Conservation (phyloP, 2,113 vertebrate genomes). For the Choloepus hoffmanni region DNA sequence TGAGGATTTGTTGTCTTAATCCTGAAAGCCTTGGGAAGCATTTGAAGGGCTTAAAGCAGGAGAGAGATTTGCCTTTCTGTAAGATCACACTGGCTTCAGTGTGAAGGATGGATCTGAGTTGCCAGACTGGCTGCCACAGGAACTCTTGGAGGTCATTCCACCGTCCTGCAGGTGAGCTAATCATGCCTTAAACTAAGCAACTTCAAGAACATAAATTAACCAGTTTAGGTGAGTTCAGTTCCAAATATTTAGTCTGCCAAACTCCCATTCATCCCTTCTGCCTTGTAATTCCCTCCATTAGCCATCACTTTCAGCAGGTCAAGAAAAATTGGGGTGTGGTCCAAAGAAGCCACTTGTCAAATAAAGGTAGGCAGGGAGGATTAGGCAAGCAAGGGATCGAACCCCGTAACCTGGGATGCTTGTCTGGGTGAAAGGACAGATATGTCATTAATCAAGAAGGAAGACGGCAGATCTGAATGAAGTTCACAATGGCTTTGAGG, state of each 20-base stretch:
- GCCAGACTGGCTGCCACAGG: not conserved
- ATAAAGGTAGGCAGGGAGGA: not conserved
- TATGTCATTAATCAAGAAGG: not conserved
- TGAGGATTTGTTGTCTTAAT: slow-evolving; percentile 3
- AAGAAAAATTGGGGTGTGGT: not conserved
- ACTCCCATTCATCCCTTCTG: not conserved
- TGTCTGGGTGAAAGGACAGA: not conserved
- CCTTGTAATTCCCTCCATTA: not conserved
- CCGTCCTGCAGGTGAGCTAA: not conserved
- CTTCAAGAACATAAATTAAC: not conserved
- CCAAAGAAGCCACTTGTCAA: not conserved
- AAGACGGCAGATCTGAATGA: not conserved
- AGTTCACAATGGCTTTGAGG: not conserved
- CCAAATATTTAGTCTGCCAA: not conserved
- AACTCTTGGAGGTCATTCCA: not conserved
- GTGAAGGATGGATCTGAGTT: not conserved
- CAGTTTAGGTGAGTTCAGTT: not conserved
- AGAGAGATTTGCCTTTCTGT: not conserved
- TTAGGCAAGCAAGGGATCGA: not conserved
- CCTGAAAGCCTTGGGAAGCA: not conserved
- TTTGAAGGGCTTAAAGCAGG: not conserved
- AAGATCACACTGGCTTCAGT: not conserved
- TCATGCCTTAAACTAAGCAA: not conserved
- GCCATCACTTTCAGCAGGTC: not conserved
- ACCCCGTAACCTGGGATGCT: not conserved